Evolutionary conservation across 2,113 vertebrate species (phyloP), one percentile per base, ranked within the genome.

Genomic region (Pterocles orientalis): DNA sequence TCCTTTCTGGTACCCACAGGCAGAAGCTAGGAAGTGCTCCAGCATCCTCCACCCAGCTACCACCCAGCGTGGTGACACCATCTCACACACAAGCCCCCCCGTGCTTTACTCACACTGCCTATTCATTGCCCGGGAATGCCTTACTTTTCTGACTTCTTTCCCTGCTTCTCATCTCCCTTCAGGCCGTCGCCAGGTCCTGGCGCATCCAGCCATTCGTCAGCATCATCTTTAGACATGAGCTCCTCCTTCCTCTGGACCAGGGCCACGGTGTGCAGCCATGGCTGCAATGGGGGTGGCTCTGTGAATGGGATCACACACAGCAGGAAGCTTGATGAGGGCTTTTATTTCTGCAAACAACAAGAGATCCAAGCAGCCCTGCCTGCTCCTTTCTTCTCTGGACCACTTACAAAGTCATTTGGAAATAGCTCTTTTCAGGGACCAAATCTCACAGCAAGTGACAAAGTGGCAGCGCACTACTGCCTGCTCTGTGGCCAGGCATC

Each of bases 161-260:
- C 86, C 48, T 57, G 93, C 83, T 82, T 95, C 79, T 66, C 82
- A 33, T 94, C 97, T 82, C 94, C 96, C 87, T 96, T 98, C 1
- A 95, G 96, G 75, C 94, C 86, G 21, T 98, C 94, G 28, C 92
- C 98, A 90, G 99, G 98, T 39, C 99, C 99, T 18, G 99, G 97
- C 0, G 98, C 90, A 18, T 98, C 98, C 97, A 99, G 98, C 33
- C 99, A 75, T 86, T 99, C 98, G 1, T 99, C 98, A 57, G 92
- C 97, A 25, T 98, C 98, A 7, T 98, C 98, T 18, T 99, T 98
- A 90, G 99, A 99, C 0, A 50, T 94, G 26, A 98, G 61, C 13
- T 98, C 97, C 3, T 96, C 95, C 19, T 69, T 98, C 71, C 95
- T 98, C 50, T 34, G 86, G 51, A 80, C 18, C 2, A 95, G 92